Evolutionary conservation across 2,113 vertebrate genomes (phyloP).

Genomic region (Myotis lucifugus): DNA sequence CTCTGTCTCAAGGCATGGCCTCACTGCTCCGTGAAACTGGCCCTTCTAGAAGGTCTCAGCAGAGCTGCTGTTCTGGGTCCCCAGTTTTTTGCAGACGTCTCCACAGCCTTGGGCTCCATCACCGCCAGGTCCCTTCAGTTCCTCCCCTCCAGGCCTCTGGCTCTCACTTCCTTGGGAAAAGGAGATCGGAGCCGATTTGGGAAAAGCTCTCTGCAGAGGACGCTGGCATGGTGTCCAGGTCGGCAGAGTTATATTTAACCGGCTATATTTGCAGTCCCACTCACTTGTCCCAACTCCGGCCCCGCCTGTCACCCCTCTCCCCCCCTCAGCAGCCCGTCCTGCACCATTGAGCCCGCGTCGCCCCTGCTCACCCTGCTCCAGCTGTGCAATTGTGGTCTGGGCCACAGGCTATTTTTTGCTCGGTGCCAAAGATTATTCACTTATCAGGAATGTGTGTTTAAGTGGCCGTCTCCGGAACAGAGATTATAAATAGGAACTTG

Average conservation of each 20-base stretch:
- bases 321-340: slow-evolving; percentile 52
- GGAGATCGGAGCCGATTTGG: slow-evolving; percentile 47
- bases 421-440: slow-evolving; percentile 84
- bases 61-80: background rate
- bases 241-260: slow-evolving; percentile 70
- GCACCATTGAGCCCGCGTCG: slow-evolving; percentile 55
- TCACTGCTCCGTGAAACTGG: background rate
- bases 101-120: background rate
- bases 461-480: slow-evolving; percentile 81
- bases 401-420: slow-evolving; percentile 84
- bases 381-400: slow-evolving; percentile 84
- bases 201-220: slow-evolving; percentile 49
- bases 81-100: background rate
- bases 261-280: slow-evolving; percentile 74
- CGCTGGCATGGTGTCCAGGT: slow-evolving; percentile 28
- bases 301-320: background rate
- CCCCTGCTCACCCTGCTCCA: slow-evolving; percentile 75
- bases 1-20: background rate
- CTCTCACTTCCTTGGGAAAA: slow-evolving; percentile 53
- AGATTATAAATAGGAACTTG: slow-evolving; percentile 84
- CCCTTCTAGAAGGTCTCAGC: background rate
- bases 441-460: slow-evolving; percentile 85
- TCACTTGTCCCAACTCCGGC: slow-evolving; percentile 56
- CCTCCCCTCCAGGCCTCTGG: background rate
- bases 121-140: background rate